Evolutionary conservation across 2,797 vertebrate genomes (phyloP).

Genomic region (Prunella strophiata): DNA sequence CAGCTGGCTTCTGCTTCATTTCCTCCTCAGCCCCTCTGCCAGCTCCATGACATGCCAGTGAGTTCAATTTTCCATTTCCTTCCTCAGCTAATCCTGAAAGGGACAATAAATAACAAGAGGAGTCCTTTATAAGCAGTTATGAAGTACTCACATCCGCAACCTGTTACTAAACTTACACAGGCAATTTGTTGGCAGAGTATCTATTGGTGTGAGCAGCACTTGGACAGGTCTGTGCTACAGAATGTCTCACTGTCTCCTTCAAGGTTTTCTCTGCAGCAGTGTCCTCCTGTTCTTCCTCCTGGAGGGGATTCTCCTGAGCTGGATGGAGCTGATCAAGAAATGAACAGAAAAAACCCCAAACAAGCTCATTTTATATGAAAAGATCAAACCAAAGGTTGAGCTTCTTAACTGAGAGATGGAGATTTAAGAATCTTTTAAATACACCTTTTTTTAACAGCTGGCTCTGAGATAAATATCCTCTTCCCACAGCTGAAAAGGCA

Average conservation of each 20-base stretch:
- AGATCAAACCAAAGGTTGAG: neutral
- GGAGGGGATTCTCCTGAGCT: neutral
- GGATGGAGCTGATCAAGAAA: neutral
- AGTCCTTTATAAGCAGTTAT: neutral
- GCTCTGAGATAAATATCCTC: neutral
- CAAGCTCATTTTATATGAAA: neutral
- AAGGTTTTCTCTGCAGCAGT: neutral
- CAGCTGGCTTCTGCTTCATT: neutral
- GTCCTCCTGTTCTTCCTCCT: neutral
- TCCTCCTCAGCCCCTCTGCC: neutral
- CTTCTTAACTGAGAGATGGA: neutral
- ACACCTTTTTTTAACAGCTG: neutral
- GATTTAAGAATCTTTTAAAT: neutral
- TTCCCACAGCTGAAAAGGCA: neutral
- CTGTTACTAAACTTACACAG: neutral
- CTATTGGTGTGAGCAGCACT: neutral
- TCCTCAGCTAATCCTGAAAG: neutral
- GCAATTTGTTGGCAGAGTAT: neutral
- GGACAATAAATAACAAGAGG: neutral
- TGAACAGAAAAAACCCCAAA: neutral
- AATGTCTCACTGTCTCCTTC: neutral
- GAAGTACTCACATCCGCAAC: neutral
- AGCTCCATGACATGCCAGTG: neutral
- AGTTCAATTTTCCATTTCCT: constrained; percentile 25
- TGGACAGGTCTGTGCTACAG: neutral